phyloP scores from a whole-genome alignment of 2,888 invertebrate species.

The Barypeithes pellucidus region DNA sequence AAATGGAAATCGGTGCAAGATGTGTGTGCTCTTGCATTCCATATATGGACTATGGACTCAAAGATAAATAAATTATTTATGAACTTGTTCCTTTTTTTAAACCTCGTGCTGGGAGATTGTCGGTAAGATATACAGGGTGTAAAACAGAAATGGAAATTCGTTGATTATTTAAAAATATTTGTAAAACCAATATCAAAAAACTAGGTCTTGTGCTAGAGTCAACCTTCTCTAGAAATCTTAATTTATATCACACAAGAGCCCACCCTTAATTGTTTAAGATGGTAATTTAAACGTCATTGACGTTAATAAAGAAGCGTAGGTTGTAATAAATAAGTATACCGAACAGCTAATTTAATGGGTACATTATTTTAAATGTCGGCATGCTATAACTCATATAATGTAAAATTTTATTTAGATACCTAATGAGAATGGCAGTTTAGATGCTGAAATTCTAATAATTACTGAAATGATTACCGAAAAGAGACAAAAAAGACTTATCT shows the following conservation, averaged over 20 bases:
- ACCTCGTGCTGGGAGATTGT: background rate
- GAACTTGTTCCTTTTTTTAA: background rate
- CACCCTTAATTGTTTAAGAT: background rate
- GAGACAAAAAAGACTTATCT: too few relatives aligned
- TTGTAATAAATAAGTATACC: background rate
- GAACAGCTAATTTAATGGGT: background rate
- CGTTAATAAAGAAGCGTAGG: background rate
- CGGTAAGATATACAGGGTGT: background rate
- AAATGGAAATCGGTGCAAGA: slow-evolving; percentile 7
- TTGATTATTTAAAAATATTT: too few relatives aligned
- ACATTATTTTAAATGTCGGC: background rate
- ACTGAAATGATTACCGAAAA: too few relatives aligned
- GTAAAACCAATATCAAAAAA: too few relatives aligned
- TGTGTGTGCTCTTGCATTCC: background rate
- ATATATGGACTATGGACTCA: background rate
- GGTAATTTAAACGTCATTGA: background rate
- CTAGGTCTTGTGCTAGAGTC: too few relatives aligned
- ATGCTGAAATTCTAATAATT: too few relatives aligned
- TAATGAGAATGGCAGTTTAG: too few relatives aligned
- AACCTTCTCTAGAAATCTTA: too few relatives aligned
- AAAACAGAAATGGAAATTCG: too few relatives aligned
- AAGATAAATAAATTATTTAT: slow-evolving; percentile 11
- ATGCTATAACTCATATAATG: too few relatives aligned
- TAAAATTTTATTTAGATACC: too few relatives aligned
- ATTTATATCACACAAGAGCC: too few relatives aligned